Evolutionary conservation across 2,113 vertebrate genomes (phyloP), one percentile per base, ranked within the genome.

Genomic region (Poeciliopsis retropinna): DNA sequence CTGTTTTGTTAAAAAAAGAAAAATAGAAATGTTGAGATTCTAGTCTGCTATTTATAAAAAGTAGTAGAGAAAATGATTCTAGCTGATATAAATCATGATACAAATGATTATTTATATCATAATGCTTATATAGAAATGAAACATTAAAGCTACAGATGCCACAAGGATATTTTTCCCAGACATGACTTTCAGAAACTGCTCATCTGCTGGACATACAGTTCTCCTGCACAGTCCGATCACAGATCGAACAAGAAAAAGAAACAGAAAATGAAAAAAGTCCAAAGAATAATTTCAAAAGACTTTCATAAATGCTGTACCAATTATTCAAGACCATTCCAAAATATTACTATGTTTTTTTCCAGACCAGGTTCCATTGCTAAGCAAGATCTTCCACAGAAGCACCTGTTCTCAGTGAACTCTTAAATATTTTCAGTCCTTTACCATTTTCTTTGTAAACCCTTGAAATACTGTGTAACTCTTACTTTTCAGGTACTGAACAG

Each of bases 1-100:
- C 60, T 70, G 70, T 76, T 28, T 72, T 44, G 54, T 30, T 31
- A 68, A 44, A 78, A 32, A 71, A 30, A 29, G n/a, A 67, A 65
- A 64, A 66, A 13, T 37, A 34, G 72, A 1, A 28, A 30, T 7
- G 22, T 37, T 37, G 7, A 8, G n/a, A 17, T 11, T 8, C n/a
- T 57, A 22, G 8, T 2, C 25, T 13, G 13, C 19, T n/a, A 25
- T 57, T 57, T 57, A n/a, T 25, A 11, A 25, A 62, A 66, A 66
- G 12, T 22, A 5, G 39, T 3, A 64, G 3, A 31, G 28, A 75
- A 63, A 65, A 62, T 29, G 3, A 78, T 51, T 62, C 70, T 67
- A 32, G 11, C 27, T n/a, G n/a, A n/a, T n/a, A n/a, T n/a, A n/a
- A n/a, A n/a, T n/a, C n/a, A n/a, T n/a, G n/a, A n/a, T n/a, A n/a